Evolutionary conservation across 2,888 invertebrate genomes (phyloP).

Genomic region (Bombylius major): DNA sequence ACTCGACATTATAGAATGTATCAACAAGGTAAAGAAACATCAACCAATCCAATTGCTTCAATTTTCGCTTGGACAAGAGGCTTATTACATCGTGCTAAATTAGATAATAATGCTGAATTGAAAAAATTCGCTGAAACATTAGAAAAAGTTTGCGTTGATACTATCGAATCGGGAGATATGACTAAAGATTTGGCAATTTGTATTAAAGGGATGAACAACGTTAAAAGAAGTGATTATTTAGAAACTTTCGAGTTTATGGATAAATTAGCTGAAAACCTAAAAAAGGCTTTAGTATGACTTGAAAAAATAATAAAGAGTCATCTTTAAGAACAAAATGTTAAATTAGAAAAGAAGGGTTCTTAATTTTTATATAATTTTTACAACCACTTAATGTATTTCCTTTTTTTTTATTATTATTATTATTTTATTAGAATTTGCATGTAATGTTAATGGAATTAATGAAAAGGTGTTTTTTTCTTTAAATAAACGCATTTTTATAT

Average conservation of each 20-base stretch:
- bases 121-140: slow-evolving; percentile 72
- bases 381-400: no score
- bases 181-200: slow-evolving; percentile 98
- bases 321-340: not conserved
- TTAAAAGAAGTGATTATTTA: slow-evolving; percentile 65
- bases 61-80: slow-evolving; percentile 98
- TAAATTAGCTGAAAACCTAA: slow-evolving; percentile 83
- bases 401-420: no score
- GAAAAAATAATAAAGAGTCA: not conserved
- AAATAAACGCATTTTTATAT: no score
- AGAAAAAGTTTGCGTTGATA: slow-evolving; percentile 84
- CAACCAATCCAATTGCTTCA: slow-evolving; percentile 97
- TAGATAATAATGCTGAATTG: slow-evolving; percentile 71
- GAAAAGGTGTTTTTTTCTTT: no score
- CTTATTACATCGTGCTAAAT: slow-evolving; percentile 81
- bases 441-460: no score
- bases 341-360: no score
- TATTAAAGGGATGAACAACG: slow-evolving; percentile 79
- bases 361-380: no score
- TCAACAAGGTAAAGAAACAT: slow-evolving; percentile 93
- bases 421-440: no score
- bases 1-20: slow-evolving; percentile 82
- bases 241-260: slow-evolving; percentile 97
- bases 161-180: slow-evolving; percentile 90
- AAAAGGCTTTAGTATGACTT: slow-evolving; percentile 17